These are phyloP conservation scores for Barbus barbus DNA, from an alignment of 2,113 vertebrate genomes.

Conservation along the genomic window DNA sequence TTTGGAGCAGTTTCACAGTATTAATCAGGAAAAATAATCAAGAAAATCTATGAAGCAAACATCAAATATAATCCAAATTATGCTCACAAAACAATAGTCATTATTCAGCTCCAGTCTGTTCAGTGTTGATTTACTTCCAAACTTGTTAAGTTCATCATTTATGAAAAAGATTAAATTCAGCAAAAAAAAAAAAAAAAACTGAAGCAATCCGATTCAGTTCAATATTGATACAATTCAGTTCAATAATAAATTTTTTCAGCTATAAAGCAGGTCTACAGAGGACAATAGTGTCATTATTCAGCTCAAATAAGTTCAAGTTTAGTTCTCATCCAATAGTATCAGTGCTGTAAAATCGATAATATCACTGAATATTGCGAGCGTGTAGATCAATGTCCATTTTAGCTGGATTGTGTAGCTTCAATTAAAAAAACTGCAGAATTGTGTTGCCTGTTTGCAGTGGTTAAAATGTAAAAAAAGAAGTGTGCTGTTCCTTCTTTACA, in stretches of 20 bases:
- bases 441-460: background rate
- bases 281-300: background rate
- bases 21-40: background rate
- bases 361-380: background rate
- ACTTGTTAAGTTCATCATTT: no score
- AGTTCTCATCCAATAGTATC: background rate
- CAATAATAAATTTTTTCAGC: no score
- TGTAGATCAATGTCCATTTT: background rate
- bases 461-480: no score
- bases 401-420: background rate
- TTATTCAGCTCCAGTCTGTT: background rate
- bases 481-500: background rate
- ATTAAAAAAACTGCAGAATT: background rate
- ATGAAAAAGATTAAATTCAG: no score
- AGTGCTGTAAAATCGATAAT: background rate
- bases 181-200: no score
- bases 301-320: background rate
- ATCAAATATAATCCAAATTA: background rate
- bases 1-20: no score
- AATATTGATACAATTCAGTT: background rate
- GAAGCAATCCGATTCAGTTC: background rate
- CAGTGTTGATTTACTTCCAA: no score
- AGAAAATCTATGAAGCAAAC: background rate
- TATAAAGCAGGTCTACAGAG: background rate
- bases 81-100: background rate